Evolutionary conservation across 2,797 vertebrate genomes (phyloP).

Genomic region (Rhadinocentrus ornatus): DNA sequence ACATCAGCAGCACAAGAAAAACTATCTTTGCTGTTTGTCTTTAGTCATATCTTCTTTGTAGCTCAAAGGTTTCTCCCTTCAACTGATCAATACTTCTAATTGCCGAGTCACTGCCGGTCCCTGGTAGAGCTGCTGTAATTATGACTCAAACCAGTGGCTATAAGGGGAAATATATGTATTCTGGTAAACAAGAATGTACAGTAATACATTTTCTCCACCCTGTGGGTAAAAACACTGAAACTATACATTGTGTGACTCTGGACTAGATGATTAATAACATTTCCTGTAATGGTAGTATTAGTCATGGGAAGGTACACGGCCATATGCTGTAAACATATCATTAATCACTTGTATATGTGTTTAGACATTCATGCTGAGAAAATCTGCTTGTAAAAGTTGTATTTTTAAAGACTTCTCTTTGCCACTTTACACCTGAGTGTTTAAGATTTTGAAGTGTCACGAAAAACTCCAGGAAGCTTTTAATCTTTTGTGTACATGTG

Average conservation of each 20-base stretch:
- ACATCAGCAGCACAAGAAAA: background rate
- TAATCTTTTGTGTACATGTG: slow-evolving; percentile 2
- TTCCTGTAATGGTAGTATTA: slow-evolving; percentile 64
- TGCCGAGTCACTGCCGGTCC: slow-evolving; percentile 2
- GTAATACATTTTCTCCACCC: slow-evolving; percentile 20
- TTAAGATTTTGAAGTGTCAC: slow-evolving; percentile 29
- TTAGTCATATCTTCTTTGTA: slow-evolving; percentile 22
- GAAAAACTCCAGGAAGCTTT: slow-evolving; percentile 12
- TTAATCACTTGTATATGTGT: background rate
- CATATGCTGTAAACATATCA: slow-evolving; percentile 31
- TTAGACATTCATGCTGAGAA: slow-evolving; percentile 14
- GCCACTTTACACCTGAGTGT: slow-evolving; percentile 21
- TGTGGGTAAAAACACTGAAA: slow-evolving; percentile 41
- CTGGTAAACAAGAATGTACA: slow-evolving; percentile 56
- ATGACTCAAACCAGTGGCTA: slow-evolving; percentile 43
- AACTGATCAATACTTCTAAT: slow-evolving; percentile 23
- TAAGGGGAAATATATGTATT: slow-evolving; percentile 45
- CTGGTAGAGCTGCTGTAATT: background rate
- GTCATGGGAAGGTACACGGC: slow-evolving; percentile 49
- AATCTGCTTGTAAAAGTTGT: background rate
- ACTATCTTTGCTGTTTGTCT: slow-evolving; percentile 9
- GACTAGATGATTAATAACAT: slow-evolving; percentile 24
- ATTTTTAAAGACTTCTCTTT: slow-evolving; percentile 18
- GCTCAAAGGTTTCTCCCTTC: slow-evolving; percentile 24
- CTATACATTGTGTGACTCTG: slow-evolving; percentile 11